Conservation (phyloP, 2,113 vertebrate genomes). For the Telmatochromis sp. region DNA sequence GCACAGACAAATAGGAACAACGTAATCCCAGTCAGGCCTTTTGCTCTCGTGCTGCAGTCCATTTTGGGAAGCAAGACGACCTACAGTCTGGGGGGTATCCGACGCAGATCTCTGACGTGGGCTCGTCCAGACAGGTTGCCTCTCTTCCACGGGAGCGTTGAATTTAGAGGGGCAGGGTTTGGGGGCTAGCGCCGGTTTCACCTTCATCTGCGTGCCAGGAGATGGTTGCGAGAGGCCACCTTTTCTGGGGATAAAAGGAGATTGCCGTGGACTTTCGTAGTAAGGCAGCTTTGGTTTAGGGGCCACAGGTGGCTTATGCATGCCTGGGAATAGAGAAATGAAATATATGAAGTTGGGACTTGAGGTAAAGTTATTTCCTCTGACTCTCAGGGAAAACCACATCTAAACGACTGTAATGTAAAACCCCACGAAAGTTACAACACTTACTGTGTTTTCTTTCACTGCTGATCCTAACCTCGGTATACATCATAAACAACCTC, state of each 20-base stretch:
- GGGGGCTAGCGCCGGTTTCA: slow-evolving; percentile 82
- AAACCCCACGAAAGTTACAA: not conserved
- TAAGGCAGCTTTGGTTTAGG: slow-evolving; percentile 85
- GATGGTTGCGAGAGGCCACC: slow-evolving; percentile 60
- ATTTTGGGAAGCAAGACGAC: slow-evolving; percentile 71
- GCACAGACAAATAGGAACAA: slow-evolving; percentile 79
- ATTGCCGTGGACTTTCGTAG: slow-evolving; percentile 57
- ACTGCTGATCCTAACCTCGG: not conserved
- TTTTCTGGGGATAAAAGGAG: slow-evolving; percentile 75
- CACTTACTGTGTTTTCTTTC: not conserved
- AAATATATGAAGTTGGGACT: not conserved
- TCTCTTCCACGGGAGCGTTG: slow-evolving; percentile 44
- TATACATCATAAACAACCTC: slow-evolving; percentile 9
- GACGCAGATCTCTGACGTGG: slow-evolving; percentile 37
- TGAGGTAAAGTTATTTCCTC: not conserved
- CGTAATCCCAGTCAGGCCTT: slow-evolving; percentile 65
- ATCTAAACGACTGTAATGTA: not conserved
- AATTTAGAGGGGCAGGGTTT: slow-evolving; percentile 81
- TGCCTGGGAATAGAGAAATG: slow-evolving; percentile 66
- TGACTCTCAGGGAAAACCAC: not conserved
- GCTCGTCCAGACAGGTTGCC: slow-evolving; percentile 40
- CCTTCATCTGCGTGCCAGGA: slow-evolving; percentile 60
- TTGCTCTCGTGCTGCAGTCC: slow-evolving; percentile 56
- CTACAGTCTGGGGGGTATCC: slow-evolving; percentile 43
- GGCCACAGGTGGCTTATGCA: slow-evolving; percentile 87